A percentile compares a stretch with the other conserved stretches of the same genome.
These are phyloP conservation scores for Silurus aristotelis DNA, from an alignment of 2,797 vertebrate genomes.

Conservation along the genomic window DNA sequence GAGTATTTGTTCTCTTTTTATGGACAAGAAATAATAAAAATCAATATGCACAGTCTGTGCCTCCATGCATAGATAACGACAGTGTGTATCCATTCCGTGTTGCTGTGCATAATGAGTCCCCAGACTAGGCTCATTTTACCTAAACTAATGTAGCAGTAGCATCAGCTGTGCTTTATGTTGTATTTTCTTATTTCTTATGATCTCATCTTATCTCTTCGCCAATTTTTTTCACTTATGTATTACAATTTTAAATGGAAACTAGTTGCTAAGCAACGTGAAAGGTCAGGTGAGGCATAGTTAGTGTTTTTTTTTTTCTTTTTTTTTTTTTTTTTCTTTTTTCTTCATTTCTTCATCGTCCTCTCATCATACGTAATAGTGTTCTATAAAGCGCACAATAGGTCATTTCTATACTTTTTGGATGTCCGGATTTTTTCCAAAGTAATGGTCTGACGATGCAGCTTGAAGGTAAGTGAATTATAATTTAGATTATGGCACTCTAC, in stretches of 20 bases:
- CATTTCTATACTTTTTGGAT: background rate
- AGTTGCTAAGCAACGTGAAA: slow-evolving; percentile 59
- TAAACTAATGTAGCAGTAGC: slow-evolving; percentile 52
- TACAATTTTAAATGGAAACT: slow-evolving; percentile 57
- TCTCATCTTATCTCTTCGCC: slow-evolving; percentile 46
- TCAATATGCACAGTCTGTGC: slow-evolving; percentile 53
- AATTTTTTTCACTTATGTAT: slow-evolving; percentile 55
- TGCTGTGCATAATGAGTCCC: slow-evolving; percentile 51
- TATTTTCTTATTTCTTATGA: slow-evolving; percentile 55
- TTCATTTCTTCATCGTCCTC: background rate
- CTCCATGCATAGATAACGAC: slow-evolving; percentile 44
- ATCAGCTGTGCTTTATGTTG: slow-evolving; percentile 56
- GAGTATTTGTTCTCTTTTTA: slow-evolving; percentile 55
- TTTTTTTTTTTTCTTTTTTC: background rate
- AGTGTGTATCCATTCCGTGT: slow-evolving; percentile 43
- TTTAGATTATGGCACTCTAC: background rate
- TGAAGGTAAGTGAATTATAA: background rate
- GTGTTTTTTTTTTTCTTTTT: background rate
- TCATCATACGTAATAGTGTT: slow-evolving; percentile 15
- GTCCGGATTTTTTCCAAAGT: background rate
- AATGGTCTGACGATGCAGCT: background rate
- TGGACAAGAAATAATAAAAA: slow-evolving; percentile 41
- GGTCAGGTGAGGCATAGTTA: slow-evolving; percentile 48
- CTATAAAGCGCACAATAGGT: background rate
- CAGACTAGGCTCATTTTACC: slow-evolving; percentile 54